A percentile compares a stretch with the other conserved stretches of the same genome.
Conservation (phyloP, 1,140 invertebrate species). For the Stratiolaelaps scimitus region DNA sequence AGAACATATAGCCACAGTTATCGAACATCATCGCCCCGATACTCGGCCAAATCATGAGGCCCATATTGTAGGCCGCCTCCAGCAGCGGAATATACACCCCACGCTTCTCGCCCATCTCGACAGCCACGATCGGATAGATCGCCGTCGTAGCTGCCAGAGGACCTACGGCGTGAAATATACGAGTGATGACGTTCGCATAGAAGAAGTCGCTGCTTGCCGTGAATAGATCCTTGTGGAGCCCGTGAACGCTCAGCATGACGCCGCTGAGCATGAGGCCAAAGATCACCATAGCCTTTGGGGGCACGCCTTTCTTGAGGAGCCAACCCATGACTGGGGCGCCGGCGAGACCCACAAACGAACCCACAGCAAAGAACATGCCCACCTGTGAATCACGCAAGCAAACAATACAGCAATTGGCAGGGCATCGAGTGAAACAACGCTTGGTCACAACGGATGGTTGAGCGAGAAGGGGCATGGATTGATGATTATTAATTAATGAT, state of each 20-base stretch:
- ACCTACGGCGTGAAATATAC: background rate
- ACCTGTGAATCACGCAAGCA: background rate
- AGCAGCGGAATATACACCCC: constrained; percentile 5
- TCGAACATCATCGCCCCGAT: constrained; percentile 6
- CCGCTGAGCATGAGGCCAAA: constrained; percentile 6
- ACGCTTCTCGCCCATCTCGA: background rate
- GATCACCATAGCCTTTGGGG: constrained; percentile 12
- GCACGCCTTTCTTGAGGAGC: background rate
- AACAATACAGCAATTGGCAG: too few species aligned
- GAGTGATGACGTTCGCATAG: constrained; percentile 1
- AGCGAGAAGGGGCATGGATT: too few species aligned
- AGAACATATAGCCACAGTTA: constrained; percentile 11
- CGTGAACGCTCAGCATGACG: background rate
- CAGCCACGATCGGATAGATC: constrained; percentile 14
- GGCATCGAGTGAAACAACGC: too few species aligned
- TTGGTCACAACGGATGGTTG: too few species aligned
- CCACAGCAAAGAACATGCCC: background rate
- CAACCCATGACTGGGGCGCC: background rate
- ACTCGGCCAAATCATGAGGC: constrained; percentile 21
- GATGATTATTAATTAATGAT: too few species aligned
- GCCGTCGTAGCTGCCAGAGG: constrained; percentile 11
- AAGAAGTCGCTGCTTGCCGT: background rate
- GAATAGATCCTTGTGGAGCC: background rate
- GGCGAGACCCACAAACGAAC: background rate
- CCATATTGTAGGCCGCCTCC: background rate